phyloP scores from a whole-genome alignment of 2,113 vertebrate genomes.

The Diphyllodes magnificus region DNA sequence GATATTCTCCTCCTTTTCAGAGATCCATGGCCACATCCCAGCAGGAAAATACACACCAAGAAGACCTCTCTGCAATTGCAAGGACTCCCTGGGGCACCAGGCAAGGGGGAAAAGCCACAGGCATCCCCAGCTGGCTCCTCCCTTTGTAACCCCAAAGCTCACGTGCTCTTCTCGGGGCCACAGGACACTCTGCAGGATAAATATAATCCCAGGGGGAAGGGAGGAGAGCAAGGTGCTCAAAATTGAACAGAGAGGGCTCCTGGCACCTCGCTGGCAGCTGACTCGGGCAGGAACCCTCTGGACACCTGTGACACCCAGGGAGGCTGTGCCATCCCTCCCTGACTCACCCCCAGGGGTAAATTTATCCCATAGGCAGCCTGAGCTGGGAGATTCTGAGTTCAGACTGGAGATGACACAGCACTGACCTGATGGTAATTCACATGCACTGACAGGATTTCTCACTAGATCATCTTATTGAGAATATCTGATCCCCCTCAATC shows the following conservation, averaged over 20 bases:
- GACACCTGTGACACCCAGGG: background rate
- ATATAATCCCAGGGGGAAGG: background rate
- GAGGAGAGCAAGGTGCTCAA: background rate
- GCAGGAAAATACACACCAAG: background rate
- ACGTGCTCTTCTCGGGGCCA: rapidly evolving
- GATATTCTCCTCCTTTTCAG: background rate
- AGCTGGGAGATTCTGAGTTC: background rate
- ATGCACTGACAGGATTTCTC: background rate
- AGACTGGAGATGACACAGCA: background rate
- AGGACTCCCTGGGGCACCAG: rapidly evolving
- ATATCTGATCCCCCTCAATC: background rate
- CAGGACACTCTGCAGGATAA: background rate
- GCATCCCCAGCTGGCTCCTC: background rate
- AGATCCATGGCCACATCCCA: background rate
- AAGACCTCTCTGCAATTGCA: background rate
- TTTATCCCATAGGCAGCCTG: background rate
- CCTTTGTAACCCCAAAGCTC: background rate
- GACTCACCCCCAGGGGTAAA: background rate
- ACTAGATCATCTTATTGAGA: background rate
- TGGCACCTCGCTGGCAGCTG: background rate
- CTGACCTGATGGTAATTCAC: background rate
- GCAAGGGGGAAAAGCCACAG: background rate
- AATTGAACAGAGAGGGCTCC: background rate
- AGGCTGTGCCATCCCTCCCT: background rate
- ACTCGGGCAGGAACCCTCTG: background rate